These are phyloP conservation scores for Hylaeus volcanicus DNA, from an alignment of 1,140 invertebrate species.

Conservation along the genomic window DNA sequence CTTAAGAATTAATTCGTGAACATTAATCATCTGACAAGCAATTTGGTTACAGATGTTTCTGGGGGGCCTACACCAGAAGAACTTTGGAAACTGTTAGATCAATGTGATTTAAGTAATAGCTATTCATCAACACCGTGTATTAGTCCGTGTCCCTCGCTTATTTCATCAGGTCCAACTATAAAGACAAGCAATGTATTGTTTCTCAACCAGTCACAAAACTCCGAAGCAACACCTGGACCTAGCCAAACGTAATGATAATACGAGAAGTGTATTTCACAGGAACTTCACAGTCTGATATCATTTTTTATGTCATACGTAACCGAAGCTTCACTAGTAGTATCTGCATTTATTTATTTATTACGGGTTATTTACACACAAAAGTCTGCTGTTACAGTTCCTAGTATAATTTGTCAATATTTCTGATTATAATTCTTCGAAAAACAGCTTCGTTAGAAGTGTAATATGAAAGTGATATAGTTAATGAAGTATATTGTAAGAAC, in stretches of 20 bases:
- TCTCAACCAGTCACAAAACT: conserved; percentile 84
- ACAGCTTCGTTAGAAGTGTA: not conserved
- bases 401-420: conserved; percentile 21
- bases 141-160: conserved; percentile 88
- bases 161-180: conserved; percentile 83
- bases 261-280: conserved; percentile 4
- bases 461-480: conserved; percentile 17
- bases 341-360: conserved; percentile 61
- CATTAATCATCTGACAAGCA: not conserved
- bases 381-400: conserved; percentile 52
- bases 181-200: conserved; percentile 89
- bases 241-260: conserved; percentile 66
- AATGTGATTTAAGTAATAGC: conserved; percentile 94
- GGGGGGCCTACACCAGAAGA: conserved; percentile 95
- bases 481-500: conserved; percentile 6
- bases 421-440: not conserved
- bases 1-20: conserved; percentile 4
- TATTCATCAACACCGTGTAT: conserved; percentile 92
- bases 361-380: conserved; percentile 19
- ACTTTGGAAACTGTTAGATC: conserved; percentile 93
- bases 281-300: not conserved
- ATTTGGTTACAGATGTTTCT: conserved; percentile 77
- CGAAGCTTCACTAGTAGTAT: conserved; percentile 5
- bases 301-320: conserved; percentile 3
- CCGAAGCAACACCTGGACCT: conserved; percentile 67